A percentile compares a stretch with the other conserved stretches of the same genome.
These are phyloP conservation scores for Phenganax subtilis DNA, from an alignment of 92 coral and sea anemone species.

Conservation along the genomic window DNA sequence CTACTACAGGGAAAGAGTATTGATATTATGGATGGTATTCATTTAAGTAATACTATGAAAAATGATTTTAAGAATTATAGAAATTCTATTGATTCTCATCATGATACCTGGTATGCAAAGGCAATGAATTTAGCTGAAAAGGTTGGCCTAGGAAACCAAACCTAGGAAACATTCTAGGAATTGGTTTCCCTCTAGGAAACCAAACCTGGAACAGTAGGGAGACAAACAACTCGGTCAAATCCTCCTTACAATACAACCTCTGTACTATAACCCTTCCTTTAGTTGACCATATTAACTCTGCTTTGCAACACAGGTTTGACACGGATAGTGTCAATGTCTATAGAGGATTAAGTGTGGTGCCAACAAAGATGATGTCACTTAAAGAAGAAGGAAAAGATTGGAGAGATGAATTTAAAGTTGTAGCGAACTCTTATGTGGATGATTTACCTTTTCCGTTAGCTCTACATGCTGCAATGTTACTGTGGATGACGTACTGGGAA, in stretches of 20 bases:
- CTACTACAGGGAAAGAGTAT: conserved; percentile 1
- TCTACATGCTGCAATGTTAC: conserved; percentile 20
- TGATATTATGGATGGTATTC: not conserved
- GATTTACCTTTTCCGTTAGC: conserved; percentile 11
- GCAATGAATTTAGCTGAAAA: not conserved
- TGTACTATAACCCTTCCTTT: too few relatives aligned
- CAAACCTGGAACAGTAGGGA: too few relatives aligned
- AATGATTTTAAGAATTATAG: not conserved
- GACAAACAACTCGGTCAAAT: too few relatives aligned
- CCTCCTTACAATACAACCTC: too few relatives aligned
- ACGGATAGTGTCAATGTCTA: too few relatives aligned
- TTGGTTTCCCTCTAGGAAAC: too few relatives aligned
- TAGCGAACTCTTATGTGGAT: conserved; percentile 15
- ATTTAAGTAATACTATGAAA: not conserved
- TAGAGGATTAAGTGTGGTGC: not conserved
- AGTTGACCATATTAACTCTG: too few relatives aligned
- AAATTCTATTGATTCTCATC: not conserved
- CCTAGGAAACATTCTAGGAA: not conserved
- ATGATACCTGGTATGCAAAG: conserved; percentile 6
- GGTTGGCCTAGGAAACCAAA: not conserved
- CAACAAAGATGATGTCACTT: not conserved
- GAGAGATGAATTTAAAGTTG: conserved; percentile 2
- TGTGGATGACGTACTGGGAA: conserved; percentile 23
- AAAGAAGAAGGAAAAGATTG: not conserved
- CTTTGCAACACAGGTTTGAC: too few relatives aligned